A percentile compares a stretch with the other conserved stretches of the same genome.
Evolutionary conservation across 1,140 invertebrate genomes (phyloP).

Genomic region (Brachionus sp.): DNA sequence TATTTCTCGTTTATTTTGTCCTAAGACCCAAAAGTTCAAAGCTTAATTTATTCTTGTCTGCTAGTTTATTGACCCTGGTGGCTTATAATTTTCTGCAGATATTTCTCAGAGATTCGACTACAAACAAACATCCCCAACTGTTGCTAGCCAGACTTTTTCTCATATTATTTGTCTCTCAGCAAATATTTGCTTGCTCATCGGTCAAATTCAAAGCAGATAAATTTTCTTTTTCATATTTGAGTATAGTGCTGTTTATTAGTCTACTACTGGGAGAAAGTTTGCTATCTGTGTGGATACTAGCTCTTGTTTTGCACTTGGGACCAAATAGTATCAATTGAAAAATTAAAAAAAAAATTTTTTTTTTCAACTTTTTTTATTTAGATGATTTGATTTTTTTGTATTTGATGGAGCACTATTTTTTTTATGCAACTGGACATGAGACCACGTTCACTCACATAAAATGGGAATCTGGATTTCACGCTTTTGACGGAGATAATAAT

Average conservation of each 20-base stretch:
- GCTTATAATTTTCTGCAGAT: neutral
- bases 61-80: neutral
- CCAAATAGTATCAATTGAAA: neutral
- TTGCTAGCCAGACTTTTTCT: neutral
- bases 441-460: slow-evolving; percentile 29
- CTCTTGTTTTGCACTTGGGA: neutral
- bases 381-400: neutral
- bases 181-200: neutral
- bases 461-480: slow-evolving; percentile 44
- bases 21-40: neutral
- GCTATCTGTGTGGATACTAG: neutral
- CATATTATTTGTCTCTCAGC: neutral
- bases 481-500: slow-evolving; percentile 30
- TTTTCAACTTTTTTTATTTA: neutral
- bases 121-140: neutral
- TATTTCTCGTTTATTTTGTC: neutral
- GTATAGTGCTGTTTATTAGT: neutral
- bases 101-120: neutral
- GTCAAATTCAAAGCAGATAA: neutral
- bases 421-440: slow-evolving; percentile 44
- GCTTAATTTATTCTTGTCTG: neutral
- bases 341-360: neutral
- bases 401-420: slow-evolving; percentile 20
- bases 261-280: neutral
- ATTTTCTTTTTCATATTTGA: neutral